Conservation (phyloP, 2,888 invertebrate species). For the Electrophaes corylata region DNA sequence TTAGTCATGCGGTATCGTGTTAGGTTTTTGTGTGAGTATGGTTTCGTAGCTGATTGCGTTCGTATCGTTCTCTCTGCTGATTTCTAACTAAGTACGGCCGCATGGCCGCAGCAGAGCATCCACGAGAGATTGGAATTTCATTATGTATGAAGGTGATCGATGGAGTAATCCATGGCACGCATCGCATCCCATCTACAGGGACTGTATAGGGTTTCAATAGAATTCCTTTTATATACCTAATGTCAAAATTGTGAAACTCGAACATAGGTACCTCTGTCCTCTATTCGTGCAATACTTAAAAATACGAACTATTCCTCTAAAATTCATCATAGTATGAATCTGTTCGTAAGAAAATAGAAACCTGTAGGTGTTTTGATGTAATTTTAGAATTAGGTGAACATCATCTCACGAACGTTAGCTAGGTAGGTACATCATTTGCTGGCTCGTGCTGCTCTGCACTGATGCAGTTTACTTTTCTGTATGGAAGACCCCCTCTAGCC, state of each 20-base stretch:
- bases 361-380: constrained; percentile 27
- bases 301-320: background rate
- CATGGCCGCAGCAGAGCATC: constrained; percentile 53
- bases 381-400: constrained; percentile 30
- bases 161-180: constrained; percentile 31
- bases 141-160: constrained; percentile 54
- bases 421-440: constrained; percentile 17
- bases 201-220: constrained; percentile 1
- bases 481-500: background rate
- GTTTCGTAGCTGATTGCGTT: constrained; percentile 58
- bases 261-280: background rate
- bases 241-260: background rate
- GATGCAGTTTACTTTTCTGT: background rate
- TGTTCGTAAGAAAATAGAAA: constrained; percentile 24
- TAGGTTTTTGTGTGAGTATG: constrained; percentile 55
- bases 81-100: constrained; percentile 74
- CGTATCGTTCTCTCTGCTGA: constrained; percentile 63
- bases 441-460: background rate
- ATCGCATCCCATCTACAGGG: constrained; percentile 4
- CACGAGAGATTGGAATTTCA: constrained; percentile 69
- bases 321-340: constrained; percentile 9
- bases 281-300: background rate
- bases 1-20: constrained; percentile 63
- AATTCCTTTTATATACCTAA: background rate
- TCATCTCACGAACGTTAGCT: constrained; percentile 12